Conservation (phyloP, 2,113 vertebrate genomes). For the Paratilapia polleni region DNA sequence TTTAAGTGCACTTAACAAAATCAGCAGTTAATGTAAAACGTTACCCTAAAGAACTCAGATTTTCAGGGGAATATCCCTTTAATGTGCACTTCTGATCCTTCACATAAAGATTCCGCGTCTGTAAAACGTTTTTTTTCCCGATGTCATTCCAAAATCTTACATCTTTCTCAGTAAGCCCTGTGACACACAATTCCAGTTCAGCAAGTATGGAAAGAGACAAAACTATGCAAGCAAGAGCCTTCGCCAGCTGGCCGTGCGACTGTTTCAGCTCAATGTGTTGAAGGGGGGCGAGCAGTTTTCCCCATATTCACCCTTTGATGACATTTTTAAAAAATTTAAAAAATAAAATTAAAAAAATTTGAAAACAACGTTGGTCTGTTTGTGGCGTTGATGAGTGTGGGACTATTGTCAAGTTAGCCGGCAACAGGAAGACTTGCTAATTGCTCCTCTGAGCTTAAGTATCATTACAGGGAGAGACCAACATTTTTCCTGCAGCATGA, state of each 20-base stretch:
- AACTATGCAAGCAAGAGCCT: slow-evolving; percentile 28
- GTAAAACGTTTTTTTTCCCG: neutral
- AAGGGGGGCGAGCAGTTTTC: slow-evolving; percentile 18
- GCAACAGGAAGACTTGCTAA: slow-evolving; percentile 48
- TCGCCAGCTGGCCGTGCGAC: slow-evolving; percentile 60
- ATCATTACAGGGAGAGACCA: slow-evolving; percentile 20
- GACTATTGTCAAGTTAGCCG: slow-evolving; percentile 37
- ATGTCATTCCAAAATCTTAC: neutral
- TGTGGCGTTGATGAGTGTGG: slow-evolving; percentile 18
- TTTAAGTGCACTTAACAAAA: neutral
- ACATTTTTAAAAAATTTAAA: slow-evolving; percentile 17
- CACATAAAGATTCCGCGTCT: neutral
- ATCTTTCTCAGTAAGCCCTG: slow-evolving; percentile 9
- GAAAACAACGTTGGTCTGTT: slow-evolving; percentile 48
- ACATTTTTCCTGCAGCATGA: slow-evolving; percentile 4
- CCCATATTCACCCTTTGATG: slow-evolving; percentile 58
- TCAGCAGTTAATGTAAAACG: neutral
- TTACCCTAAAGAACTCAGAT: neutral
- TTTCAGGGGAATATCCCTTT: neutral
- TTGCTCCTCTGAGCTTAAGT: slow-evolving; percentile 48
- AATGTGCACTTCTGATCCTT: neutral
- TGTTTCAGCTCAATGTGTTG: slow-evolving; percentile 28
- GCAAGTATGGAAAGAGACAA: slow-evolving; percentile 34
- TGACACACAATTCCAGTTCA: slow-evolving; percentile 26
- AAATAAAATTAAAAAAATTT: slow-evolving; percentile 38